Conservation (phyloP, 2,888 invertebrate species). For the Diaperis boleti region DNA sequence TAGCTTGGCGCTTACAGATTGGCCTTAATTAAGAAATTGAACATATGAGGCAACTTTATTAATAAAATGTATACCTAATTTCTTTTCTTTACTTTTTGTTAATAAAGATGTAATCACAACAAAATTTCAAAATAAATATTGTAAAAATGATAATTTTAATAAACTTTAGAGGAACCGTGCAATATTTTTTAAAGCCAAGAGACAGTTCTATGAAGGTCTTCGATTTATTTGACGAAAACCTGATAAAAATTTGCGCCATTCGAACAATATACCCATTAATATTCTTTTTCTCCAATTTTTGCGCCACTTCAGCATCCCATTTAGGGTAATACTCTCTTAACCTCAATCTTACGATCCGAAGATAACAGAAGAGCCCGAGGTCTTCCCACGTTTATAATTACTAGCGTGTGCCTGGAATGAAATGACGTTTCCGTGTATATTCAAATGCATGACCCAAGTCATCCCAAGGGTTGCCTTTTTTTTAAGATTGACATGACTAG, state of each 20-base stretch:
- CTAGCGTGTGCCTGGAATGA: conserved; percentile 50
- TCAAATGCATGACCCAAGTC: conserved; percentile 30
- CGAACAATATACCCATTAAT: conserved; percentile 5
- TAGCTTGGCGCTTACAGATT: no score
- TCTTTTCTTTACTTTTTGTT: no score
- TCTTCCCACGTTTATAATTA: conserved; percentile 53
- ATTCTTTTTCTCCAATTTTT: neutral
- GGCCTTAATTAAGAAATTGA: no score
- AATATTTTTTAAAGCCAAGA: no score
- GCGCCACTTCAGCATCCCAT: conserved; percentile 41
- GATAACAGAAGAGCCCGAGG: conserved; percentile 49
- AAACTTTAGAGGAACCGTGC: no score
- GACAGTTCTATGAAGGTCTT: neutral
- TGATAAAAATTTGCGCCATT: neutral
- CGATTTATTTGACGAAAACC: neutral
- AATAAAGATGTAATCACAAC: no score
- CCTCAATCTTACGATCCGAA: conserved; percentile 51
- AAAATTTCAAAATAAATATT: no score
- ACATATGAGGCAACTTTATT: no score
- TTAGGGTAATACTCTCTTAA: conserved; percentile 54
- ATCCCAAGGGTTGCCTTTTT: conserved; percentile 15
- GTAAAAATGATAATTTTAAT: neutral
- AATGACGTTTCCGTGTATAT: conserved; percentile 50
- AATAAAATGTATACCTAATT: no score
- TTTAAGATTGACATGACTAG: conserved; percentile 7